Percentiles rank a stretch among this genome's conserved stretches.
Conservation (phyloP, 1,140 invertebrate genomes). For the Drosophila sucinea region DNA sequence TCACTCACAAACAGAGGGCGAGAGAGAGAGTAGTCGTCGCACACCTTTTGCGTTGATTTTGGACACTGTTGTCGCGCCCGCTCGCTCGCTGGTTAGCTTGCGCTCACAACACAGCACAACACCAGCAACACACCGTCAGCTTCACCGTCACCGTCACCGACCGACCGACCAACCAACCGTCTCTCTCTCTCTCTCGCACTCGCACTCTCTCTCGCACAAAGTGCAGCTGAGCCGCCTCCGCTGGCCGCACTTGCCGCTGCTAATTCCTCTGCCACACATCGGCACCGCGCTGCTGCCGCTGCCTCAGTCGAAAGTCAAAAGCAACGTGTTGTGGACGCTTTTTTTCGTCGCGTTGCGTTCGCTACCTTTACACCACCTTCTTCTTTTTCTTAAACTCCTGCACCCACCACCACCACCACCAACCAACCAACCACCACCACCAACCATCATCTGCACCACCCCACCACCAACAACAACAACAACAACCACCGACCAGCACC, state of each 20-base stretch:
- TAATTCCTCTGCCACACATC: slow-evolving; percentile 47
- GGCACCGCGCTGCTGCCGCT: slow-evolving; percentile 61
- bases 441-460: slow-evolving; percentile 41
- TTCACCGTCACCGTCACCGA: slow-evolving; percentile 12
- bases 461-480: slow-evolving; percentile 5
- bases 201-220: slow-evolving; percentile 71
- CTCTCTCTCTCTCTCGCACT: slow-evolving; percentile 47
- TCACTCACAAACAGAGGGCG: slow-evolving; percentile 26
- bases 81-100: slow-evolving; percentile 20
- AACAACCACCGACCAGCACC: slow-evolving; percentile 25
- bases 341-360: slow-evolving; percentile 79
- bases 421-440: slow-evolving; percentile 23
- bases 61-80: slow-evolving; percentile 53
- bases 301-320: slow-evolving; percentile 81
- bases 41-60: slow-evolving; percentile 79
- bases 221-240: slow-evolving; percentile 72
- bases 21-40: slow-evolving; percentile 60
- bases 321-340: slow-evolving; percentile 81
- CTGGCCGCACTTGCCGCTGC: slow-evolving; percentile 66
- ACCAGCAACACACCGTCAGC: not conserved
- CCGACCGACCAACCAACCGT: not conserved
- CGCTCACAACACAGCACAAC: not conserved
- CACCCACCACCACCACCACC: slow-evolving; percentile 31
- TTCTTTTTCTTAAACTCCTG: slow-evolving; percentile 36
- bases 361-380: slow-evolving; percentile 46